Evolutionary conservation across 2,888 invertebrate species (phyloP).

Genomic region (Sabatieria punctata): DNA sequence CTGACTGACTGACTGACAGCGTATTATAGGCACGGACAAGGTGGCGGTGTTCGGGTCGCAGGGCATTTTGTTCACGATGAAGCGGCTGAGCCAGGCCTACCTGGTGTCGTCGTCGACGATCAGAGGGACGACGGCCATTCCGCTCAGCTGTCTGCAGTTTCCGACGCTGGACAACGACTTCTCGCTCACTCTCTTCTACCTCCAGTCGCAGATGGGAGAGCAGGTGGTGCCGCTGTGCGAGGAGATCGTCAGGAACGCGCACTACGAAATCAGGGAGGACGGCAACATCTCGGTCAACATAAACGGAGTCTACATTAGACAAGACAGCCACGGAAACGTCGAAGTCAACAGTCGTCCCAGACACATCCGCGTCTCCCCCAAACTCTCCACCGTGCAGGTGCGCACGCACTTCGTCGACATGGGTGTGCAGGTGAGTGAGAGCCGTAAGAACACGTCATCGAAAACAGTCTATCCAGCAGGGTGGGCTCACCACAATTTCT

Average conservation of each 20-base stretch:
- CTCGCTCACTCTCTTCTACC: conserved; percentile 25
- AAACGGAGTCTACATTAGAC: conserved; percentile 29
- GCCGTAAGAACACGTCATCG: too few species aligned
- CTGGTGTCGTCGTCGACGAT: conserved; percentile 17
- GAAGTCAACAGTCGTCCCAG: conserved; percentile 31
- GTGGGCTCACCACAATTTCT: too few species aligned
- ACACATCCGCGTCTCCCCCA: conserved; percentile 31
- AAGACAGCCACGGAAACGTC: conserved; percentile 28
- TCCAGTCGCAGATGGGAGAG: conserved; percentile 4
- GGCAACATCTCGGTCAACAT: conserved; percentile 25
- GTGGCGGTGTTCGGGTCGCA: conserved; percentile 16
- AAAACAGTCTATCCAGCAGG: too few species aligned
- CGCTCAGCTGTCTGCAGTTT: conserved; percentile 30
- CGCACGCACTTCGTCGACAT: conserved; percentile 33
- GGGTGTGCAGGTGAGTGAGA: conserved; percentile 30
- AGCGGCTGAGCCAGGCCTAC: conserved; percentile 9
- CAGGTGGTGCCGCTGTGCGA: conserved; percentile 17
- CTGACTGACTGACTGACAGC: too few species aligned
- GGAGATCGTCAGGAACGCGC: conserved; percentile 22
- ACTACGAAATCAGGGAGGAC: conserved; percentile 21
- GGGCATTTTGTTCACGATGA: conserved; percentile 18
- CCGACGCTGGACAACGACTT: conserved; percentile 30
- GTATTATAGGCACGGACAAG: conserved; percentile 1
- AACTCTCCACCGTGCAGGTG: conserved; percentile 25
- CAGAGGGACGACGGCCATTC: conserved; percentile 30